Evolutionary conservation across 2,888 invertebrate genomes (phyloP), one percentile per base, ranked within the genome.

Genomic region (Ischnus inquisitorius): DNA sequence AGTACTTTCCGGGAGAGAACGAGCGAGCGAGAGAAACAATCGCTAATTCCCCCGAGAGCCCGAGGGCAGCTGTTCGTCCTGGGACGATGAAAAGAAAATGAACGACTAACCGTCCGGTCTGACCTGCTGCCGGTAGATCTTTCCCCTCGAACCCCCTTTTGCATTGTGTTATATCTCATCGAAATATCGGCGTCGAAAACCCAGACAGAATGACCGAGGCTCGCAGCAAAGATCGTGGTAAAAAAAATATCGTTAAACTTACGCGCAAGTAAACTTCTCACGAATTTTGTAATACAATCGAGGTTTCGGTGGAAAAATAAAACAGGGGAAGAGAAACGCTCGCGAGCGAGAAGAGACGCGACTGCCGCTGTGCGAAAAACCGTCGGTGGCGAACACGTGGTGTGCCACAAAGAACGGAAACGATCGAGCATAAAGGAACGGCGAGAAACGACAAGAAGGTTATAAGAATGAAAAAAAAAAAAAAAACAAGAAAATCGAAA

Each of bases 11-110:
- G 10, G 54, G 19, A 19, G 51, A 19, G 19, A 19, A 19, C 34
- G 39, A 80, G 60, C 16, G 22, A 43, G 43, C 8, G 14, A 8
- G 16, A 41, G 77, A 74, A 57, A 25, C 60, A 81, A 71, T 76
- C 46, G 75, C 75, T 81, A 85, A 84, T 84, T 83, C 76, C 74
- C 68, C 74, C 79, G 22, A 57, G 79, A 79, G 83, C 83, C 77
- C 76, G 79, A 69, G 51, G 69, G 81, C 85, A 86, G 84, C 87
- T 86, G 85, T 84, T 84, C 77, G 84, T 81, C 84, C 83, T 83
- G 81, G n/a, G 62, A 75, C 65, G 67, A 72, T 43, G 39, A 67
- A 69, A 69, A 80, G 69, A 69, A 83, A 83, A 75, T 83, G 83
- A 83, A 83, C 75, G 75, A 79, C 69, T 74, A 83, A 60, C 79